Evolutionary conservation across 2,888 invertebrate species (phyloP).

Genomic region (Caenorhabditis afra): DNA sequence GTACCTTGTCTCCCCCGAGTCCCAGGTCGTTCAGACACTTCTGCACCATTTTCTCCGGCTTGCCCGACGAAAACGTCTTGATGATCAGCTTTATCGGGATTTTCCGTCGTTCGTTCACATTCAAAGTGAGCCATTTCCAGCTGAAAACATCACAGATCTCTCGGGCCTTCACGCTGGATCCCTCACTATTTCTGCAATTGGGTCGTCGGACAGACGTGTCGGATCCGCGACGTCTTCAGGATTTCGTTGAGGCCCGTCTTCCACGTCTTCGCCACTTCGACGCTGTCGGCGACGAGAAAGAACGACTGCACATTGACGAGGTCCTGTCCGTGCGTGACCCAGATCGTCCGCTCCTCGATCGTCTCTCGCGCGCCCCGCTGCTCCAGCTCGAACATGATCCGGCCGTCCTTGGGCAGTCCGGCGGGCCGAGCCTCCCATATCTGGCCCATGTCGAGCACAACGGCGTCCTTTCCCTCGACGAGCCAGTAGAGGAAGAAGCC

Average conservation of each 20-base stretch:
- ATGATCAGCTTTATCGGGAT: constrained; percentile 91
- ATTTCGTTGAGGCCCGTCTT: constrained; percentile 90
- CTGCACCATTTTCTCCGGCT: constrained; percentile 97
- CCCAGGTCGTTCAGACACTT: constrained; percentile 95
- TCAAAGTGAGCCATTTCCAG: constrained; percentile 97
- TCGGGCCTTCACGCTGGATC: background rate
- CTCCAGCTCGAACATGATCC: constrained; percentile 87
- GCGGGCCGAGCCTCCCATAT: constrained; percentile 78
- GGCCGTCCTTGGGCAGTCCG: constrained; percentile 86
- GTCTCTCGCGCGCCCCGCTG: constrained; percentile 87
- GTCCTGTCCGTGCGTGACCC: constrained; percentile 97
- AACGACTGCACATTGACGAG: constrained; percentile 99
- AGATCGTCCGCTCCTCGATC: constrained; percentile 93
- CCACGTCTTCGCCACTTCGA: constrained; percentile 95
- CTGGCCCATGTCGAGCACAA: constrained; percentile 97
- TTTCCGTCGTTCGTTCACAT: constrained; percentile 93
- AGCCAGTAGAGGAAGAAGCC: constrained; percentile 83
- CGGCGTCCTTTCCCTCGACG: constrained; percentile 88
- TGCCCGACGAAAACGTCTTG: constrained; percentile 98
- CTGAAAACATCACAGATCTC: constrained; percentile 84
- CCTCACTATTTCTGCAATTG: constrained; percentile 98
- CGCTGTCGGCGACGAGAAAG: constrained; percentile 94
- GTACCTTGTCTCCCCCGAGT: constrained; percentile 88
- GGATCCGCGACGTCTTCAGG: constrained; percentile 92
- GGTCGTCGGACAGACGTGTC: constrained; percentile 93